These are phyloP conservation scores for Philonicus albiceps DNA, from an alignment of 2,888 invertebrate species.

Conservation along the genomic window DNA sequence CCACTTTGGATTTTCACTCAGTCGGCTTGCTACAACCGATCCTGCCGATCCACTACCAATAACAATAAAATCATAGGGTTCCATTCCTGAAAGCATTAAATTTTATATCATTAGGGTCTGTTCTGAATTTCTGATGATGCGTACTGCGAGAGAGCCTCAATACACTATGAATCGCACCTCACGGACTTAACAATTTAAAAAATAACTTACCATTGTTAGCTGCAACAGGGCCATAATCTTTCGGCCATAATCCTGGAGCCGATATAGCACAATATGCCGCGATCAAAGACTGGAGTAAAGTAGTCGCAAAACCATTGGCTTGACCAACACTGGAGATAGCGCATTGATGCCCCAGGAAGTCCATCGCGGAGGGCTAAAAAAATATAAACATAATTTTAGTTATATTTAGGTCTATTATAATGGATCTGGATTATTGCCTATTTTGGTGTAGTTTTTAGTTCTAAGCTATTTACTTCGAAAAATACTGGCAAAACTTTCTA, in stretches of 20 bases:
- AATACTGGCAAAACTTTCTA: no score
- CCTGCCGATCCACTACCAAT: slow-evolving; percentile 49
- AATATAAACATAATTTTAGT: neutral
- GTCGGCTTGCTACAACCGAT: slow-evolving; percentile 51
- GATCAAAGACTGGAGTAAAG: slow-evolving; percentile 68
- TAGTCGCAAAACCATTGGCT: slow-evolving; percentile 64
- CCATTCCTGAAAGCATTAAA: slow-evolving; percentile 4
- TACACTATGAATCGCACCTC: no score
- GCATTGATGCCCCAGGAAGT: slow-evolving; percentile 50
- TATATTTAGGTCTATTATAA: neutral
- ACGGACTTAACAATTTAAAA: neutral
- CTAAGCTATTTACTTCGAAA: no score
- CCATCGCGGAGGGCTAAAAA: neutral
- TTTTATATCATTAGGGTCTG: no score
- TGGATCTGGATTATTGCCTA: no score
- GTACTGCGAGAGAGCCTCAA: no score
- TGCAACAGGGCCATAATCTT: slow-evolving; percentile 60
- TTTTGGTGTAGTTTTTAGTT: no score
- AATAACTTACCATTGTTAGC: slow-evolving; percentile 56
- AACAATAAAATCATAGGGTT: slow-evolving; percentile 45
- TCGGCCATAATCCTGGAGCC: slow-evolving; percentile 66
- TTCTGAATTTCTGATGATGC: no score
- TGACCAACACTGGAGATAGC: slow-evolving; percentile 53
- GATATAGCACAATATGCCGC: slow-evolving; percentile 69
- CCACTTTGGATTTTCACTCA: slow-evolving; percentile 54